Percentiles rank a stretch among this genome's conserved stretches.
These are phyloP conservation scores for Pterocles burchelli DNA, from an alignment of 2,113 vertebrate species.

Conservation along the genomic window DNA sequence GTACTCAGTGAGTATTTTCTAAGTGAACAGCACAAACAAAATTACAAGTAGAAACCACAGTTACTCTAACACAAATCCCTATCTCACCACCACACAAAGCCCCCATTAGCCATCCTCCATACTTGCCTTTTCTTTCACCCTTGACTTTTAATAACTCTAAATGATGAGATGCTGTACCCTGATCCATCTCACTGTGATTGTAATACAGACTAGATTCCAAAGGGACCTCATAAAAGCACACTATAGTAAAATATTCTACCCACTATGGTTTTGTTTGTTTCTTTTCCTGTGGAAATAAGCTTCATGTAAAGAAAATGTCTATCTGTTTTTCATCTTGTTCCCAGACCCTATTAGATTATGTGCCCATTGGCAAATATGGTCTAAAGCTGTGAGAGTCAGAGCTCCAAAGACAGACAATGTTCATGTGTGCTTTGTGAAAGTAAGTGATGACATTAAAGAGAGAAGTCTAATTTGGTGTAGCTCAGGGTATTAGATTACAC, in stretches of 20 bases:
- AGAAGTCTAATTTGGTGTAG: not conserved
- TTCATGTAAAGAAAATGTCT: not conserved
- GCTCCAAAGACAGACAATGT: not conserved
- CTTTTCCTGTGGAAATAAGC: not conserved
- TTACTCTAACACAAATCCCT: not conserved
- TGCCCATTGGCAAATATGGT: not conserved
- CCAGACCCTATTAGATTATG: not conserved
- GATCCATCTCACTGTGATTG: constrained; percentile 1
- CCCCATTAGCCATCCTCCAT: not conserved
- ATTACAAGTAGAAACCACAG: not conserved
- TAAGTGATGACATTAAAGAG: not conserved
- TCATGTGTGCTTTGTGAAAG: not conserved
- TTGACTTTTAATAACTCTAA: not conserved
- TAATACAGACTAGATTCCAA: not conserved
- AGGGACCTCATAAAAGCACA: not conserved
- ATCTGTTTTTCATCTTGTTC: not conserved
- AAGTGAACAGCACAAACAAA: constrained; percentile 9
- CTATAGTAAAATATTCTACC: constrained; percentile 14
- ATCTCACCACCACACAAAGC: not conserved
- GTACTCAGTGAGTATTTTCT: not conserved
- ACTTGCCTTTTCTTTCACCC: not conserved
- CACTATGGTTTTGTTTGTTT: not conserved
- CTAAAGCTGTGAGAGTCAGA: not conserved
- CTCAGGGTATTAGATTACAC: not conserved
- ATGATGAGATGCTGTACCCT: not conserved